A percentile compares a stretch with the other conserved stretches of the same genome.
These are phyloP conservation scores for Halichoerus grypus DNA, from an alignment of 2,113 vertebrate species.

Conservation along the genomic window DNA sequence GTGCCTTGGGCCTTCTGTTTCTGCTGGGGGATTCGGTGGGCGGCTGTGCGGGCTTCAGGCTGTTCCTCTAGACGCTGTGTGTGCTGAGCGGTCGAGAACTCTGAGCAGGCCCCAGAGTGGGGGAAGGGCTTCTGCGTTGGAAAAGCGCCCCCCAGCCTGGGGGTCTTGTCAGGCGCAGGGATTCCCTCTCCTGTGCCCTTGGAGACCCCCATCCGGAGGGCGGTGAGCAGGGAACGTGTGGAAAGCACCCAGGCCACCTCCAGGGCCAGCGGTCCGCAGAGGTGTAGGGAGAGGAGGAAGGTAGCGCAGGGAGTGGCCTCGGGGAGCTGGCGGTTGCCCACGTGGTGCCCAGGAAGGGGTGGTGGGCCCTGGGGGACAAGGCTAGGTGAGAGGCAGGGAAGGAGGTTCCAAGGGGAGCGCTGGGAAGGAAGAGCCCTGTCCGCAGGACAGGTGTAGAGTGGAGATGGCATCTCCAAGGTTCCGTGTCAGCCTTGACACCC, in stretches of 20 bases:
- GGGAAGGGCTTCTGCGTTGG: not conserved
- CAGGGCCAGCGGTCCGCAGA: not conserved
- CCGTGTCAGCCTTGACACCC: not conserved
- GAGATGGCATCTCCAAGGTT: not conserved
- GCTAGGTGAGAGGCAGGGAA: not conserved
- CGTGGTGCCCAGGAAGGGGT: not conserved
- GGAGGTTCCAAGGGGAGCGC: not conserved
- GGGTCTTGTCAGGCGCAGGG: not conserved
- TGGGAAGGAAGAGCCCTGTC: not conserved
- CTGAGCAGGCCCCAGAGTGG: fast-evolving
- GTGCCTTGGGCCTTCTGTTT: not conserved
- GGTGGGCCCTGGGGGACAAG: not conserved
- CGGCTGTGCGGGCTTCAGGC: not conserved
- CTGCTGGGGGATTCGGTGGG: fast-evolving
- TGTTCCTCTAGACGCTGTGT: not conserved
- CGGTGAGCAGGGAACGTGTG: fast-evolving
- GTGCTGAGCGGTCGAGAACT: not conserved
- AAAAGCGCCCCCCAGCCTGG: not conserved
- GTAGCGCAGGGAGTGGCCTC: too few species aligned
- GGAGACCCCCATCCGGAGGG: not conserved
- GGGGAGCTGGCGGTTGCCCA: too few species aligned
- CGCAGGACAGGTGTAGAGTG: fast-evolving
- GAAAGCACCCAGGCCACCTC: not conserved
- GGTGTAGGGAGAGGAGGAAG: not conserved
- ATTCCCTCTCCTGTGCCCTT: not conserved